phyloP scores from a whole-genome alignment of 2,888 invertebrate genomes.

The Trimorus sp. region DNA sequence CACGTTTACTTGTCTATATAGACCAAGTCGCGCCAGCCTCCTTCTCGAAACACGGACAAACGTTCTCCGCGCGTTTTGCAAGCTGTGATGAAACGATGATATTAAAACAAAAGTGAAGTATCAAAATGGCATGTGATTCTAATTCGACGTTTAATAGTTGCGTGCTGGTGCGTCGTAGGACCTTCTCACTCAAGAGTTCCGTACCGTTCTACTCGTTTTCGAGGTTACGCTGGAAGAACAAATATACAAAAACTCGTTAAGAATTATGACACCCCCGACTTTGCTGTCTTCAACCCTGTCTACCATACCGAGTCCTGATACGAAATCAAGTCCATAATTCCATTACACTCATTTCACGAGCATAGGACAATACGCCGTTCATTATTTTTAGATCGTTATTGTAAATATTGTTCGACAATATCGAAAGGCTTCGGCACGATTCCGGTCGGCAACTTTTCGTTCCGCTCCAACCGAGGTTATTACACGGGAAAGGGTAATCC shows the following conservation, averaged over 20 bases:
- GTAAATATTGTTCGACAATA: conserved; percentile 55
- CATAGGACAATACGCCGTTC: conserved; percentile 50
- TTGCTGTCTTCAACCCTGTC: neutral
- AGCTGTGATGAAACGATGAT: conserved; percentile 62
- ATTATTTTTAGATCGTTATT: conserved; percentile 52
- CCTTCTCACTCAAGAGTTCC: too few relatives aligned
- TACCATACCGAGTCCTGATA: conserved; percentile 3
- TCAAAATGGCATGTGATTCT: conserved; percentile 48
- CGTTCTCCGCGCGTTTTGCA: conserved; percentile 51
- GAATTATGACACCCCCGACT: too few relatives aligned
- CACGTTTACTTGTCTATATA: conserved; percentile 34
- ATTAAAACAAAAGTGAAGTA: conserved; percentile 46
- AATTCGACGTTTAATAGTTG: conserved; percentile 48
- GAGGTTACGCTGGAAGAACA: too few relatives aligned
- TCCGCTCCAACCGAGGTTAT: conserved; percentile 10
- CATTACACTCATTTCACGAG: conserved; percentile 35
- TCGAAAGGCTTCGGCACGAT: conserved; percentile 10
- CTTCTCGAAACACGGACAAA: conserved; percentile 27
- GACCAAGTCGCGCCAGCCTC: conserved; percentile 24
- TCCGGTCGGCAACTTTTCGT: neutral
- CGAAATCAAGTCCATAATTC: conserved; percentile 24
- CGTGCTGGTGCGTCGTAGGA: neutral
- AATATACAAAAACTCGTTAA: too few relatives aligned
- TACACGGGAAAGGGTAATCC: conserved; percentile 20
- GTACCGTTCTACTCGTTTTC: too few relatives aligned